Conservation (phyloP, 2,113 vertebrate species). For the Bufo bufo region DNA sequence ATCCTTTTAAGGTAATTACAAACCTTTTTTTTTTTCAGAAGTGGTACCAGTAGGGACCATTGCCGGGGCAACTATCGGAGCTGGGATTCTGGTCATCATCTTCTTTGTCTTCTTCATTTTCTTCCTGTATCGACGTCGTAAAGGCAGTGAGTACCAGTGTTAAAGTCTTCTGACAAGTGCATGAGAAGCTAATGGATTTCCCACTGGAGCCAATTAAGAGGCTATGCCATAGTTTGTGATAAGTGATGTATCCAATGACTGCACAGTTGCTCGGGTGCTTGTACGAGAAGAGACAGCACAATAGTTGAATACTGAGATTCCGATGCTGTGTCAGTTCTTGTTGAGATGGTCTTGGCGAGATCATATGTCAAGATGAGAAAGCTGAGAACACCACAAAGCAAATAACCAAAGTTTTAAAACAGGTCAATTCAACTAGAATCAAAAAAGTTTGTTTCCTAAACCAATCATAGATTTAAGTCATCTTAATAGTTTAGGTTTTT, state of each 20-base stretch:
- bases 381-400: not conserved
- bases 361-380: not conserved
- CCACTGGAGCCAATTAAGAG: conserved; percentile 33
- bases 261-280: not conserved
- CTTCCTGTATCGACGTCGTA: conserved; percentile 92
- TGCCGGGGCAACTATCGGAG: conserved; percentile 81
- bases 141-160: conserved; percentile 88
- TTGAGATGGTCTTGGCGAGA: not conserved
- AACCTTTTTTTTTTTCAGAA: conserved; percentile 70
- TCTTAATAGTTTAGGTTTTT: not conserved
- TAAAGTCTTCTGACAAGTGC: conserved; percentile 13
- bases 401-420: not conserved
- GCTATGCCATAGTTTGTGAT: conserved; percentile 30
- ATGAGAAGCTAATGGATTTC: not conserved
- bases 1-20: not conserved
- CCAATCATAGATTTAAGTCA: not conserved
- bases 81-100: conserved; percentile 81
- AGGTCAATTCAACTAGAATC: not conserved
- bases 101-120: conserved; percentile 80
- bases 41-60: conserved; percentile 88
- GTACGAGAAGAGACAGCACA: not conserved
- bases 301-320: not conserved
- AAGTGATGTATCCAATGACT: conserved; percentile 30
- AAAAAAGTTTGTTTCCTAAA: too few species aligned
- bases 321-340: not conserved